phyloP scores from a whole-genome alignment of 2,113 vertebrate genomes.

The Poecilia latipinna region DNA sequence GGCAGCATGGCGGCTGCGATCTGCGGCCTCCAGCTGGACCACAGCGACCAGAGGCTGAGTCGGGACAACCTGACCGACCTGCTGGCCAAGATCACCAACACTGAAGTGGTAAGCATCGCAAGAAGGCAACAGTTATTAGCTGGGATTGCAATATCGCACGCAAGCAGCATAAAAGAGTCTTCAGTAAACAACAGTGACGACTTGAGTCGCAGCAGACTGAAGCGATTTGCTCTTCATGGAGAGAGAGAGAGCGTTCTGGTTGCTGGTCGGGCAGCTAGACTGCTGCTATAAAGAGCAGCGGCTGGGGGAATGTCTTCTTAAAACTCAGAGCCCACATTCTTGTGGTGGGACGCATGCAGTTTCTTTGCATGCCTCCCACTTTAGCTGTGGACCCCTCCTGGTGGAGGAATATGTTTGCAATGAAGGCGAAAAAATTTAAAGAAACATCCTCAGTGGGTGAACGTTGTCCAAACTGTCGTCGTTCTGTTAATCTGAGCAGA shows the following conservation, averaged over 20 bases:
- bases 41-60: constrained; percentile 80
- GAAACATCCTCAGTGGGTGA: constrained; percentile 24
- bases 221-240: constrained; percentile 74
- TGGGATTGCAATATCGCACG: constrained; percentile 49
- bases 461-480: constrained; percentile 1
- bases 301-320: constrained; percentile 76
- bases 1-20: constrained; percentile 94
- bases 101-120: constrained; percentile 90
- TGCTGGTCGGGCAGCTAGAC: constrained; percentile 67
- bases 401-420: constrained; percentile 56
- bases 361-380: constrained; percentile 71
- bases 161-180: constrained; percentile 48
- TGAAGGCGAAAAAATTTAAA: background rate
- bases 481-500: too few relatives aligned
- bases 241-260: constrained; percentile 63
- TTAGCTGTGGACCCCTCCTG: constrained; percentile 68
- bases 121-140: constrained; percentile 37
- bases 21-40: constrained; percentile 91
- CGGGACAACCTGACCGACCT: constrained; percentile 88
- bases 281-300: constrained; percentile 76
- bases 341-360: constrained; percentile 79
- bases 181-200: constrained; percentile 60
- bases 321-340: constrained; percentile 77
- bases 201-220: constrained; percentile 72
- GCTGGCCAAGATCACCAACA: constrained; percentile 96